Evolutionary conservation across 2,888 invertebrate species (phyloP).

Genomic region (Cryptocephalus primarius): DNA sequence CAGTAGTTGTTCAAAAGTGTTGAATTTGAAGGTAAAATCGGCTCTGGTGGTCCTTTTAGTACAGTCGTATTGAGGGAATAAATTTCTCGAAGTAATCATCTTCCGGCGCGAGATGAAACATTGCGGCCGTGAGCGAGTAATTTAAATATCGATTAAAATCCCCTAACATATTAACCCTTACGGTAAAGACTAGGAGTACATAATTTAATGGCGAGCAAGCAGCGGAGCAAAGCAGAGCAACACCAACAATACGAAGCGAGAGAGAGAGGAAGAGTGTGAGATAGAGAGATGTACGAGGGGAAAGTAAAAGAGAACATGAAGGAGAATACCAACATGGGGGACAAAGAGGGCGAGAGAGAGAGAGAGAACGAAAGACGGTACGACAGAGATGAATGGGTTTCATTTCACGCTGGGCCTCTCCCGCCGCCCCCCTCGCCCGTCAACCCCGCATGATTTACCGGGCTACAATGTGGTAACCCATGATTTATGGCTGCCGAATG

Average conservation of each 20-base stretch:
- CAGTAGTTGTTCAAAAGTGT: too few species aligned
- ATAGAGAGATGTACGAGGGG: slow-evolving; percentile 10
- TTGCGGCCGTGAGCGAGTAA: slow-evolving; percentile 3
- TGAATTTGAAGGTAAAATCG: too few species aligned
- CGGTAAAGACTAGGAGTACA: slow-evolving; percentile 17
- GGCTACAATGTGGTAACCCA: slow-evolving; percentile 59
- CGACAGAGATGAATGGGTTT: slow-evolving; percentile 42
- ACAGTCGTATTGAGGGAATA: too few species aligned
- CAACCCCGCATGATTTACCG: slow-evolving; percentile 50
- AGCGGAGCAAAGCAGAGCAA: background rate
- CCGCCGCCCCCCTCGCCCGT: slow-evolving; percentile 34
- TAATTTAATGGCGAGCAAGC: slow-evolving; percentile 10
- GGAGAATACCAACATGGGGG: slow-evolving; percentile 9
- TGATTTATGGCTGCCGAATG: slow-evolving; percentile 54
- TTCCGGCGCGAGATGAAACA: too few species aligned
- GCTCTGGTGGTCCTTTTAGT: too few species aligned
- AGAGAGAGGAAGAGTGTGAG: slow-evolving; percentile 1
- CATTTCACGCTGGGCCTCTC: slow-evolving; percentile 45
- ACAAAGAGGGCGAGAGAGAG: slow-evolving; percentile 9
- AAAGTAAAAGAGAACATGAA: slow-evolving; percentile 8
- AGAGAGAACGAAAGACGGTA: slow-evolving; percentile 23
- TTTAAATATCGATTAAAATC: slow-evolving; percentile 13
- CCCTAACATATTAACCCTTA: slow-evolving; percentile 18
- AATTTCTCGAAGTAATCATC: too few species aligned
- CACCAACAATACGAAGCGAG: slow-evolving; percentile 8